phyloP scores from a whole-genome alignment of 2,113 vertebrate species.

The Pitta sordida region DNA sequence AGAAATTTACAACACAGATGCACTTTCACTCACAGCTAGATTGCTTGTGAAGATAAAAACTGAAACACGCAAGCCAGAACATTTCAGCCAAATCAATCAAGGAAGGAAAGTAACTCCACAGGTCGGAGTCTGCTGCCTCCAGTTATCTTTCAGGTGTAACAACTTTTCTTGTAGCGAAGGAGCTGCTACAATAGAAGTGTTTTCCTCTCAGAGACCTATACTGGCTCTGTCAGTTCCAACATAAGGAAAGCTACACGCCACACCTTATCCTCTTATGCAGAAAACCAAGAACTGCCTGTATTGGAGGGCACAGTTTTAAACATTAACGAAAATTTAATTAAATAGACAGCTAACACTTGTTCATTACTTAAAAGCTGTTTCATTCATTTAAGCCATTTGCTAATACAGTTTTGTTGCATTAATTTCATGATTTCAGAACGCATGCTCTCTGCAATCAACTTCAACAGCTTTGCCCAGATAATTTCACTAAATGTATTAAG shows the following conservation, averaged over 20 bases:
- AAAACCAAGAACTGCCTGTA: background rate
- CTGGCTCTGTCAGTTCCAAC: background rate
- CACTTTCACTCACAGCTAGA: background rate
- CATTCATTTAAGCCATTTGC: background rate
- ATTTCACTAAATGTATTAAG: background rate
- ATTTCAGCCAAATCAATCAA: background rate
- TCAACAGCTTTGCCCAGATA: background rate
- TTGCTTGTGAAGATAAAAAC: background rate
- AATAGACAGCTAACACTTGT: background rate
- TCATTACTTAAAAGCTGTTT: background rate
- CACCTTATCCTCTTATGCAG: background rate
- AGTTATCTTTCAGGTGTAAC: background rate
- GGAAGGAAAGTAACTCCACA: background rate
- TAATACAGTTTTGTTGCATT: background rate
- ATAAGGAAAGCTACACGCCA: background rate
- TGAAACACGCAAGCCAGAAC: background rate
- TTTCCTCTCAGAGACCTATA: background rate
- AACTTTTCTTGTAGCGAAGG: background rate
- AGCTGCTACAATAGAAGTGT: background rate
- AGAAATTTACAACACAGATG: background rate
- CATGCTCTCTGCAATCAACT: background rate
- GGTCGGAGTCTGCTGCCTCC: background rate
- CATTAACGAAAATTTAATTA: background rate
- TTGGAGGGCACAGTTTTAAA: background rate
- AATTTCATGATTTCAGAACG: background rate